Percentiles rank a stretch among this genome's conserved stretches.
Evolutionary conservation across 2,113 vertebrate species (phyloP).

Genomic region (Amblyopsis rosae): DNA sequence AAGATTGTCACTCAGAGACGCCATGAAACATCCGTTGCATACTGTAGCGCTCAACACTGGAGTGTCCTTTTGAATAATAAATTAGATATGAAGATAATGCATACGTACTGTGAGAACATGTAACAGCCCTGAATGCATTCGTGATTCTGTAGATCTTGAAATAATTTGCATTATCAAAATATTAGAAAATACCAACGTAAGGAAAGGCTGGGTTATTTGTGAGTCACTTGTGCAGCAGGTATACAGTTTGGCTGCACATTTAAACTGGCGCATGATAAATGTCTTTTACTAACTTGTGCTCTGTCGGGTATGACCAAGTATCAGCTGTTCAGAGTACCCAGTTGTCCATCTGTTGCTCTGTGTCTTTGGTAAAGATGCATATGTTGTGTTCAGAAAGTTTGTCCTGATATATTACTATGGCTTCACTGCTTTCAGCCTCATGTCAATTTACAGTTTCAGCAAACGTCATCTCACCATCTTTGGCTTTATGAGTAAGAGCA

Average conservation of each 20-base stretch:
- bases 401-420: constrained; percentile 49
- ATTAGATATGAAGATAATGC: constrained; percentile 53
- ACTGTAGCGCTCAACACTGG: constrained; percentile 31
- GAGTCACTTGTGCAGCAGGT: too few relatives aligned
- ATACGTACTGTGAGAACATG: constrained; percentile 25
- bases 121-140: constrained; percentile 35
- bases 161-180: constrained; percentile 20
- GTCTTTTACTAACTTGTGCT: constrained; percentile 32
- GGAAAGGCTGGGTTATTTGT: neutral
- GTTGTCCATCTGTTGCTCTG: constrained; percentile 10
- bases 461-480: constrained; percentile 29
- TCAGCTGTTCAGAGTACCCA: constrained; percentile 20
- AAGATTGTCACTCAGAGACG: constrained; percentile 31
- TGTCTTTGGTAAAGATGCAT: constrained; percentile 27
- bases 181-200: neutral
- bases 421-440: constrained; percentile 31
- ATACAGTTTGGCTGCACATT: constrained; percentile 12
- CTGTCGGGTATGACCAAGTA: constrained; percentile 17
- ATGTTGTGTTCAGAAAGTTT: constrained; percentile 25
- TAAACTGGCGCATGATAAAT: constrained; percentile 14
- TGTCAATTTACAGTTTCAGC: constrained; percentile 53
- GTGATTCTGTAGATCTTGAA: constrained; percentile 8
- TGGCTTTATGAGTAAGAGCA: constrained; percentile 51
- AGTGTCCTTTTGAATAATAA: constrained; percentile 57
- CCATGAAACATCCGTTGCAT: constrained; percentile 23